Evolutionary conservation across 2,888 invertebrate species (phyloP), one percentile per base, ranked within the genome.

Genomic region (Dinocampus coccinellae): DNA sequence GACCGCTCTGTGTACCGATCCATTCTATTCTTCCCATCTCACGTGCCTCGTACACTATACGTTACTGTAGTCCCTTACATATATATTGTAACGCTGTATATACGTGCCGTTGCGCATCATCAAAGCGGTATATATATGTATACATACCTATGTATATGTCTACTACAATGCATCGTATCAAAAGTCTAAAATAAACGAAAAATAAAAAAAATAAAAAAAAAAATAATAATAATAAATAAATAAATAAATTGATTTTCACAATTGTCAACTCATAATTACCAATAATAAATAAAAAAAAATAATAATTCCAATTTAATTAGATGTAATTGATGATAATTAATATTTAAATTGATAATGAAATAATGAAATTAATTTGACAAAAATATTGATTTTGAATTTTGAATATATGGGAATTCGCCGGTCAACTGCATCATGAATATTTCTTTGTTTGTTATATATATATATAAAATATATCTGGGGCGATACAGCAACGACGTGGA

Each of bases 381-480:
- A n/a, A n/a, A 53, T 1, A 2, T 53, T 53, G 0, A 79, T 4
- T 77, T 79, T 83, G 77, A 80, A 77, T 79, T 81, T 80, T 78
- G 80, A 83, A 81, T 79, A 81, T 80, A 80, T 79, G 79, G 76
- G 78, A 82, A 81, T 80, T 78, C n/a, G 6, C 9, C 10, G 39
- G 4, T 4, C n/a, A n/a, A 39, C 39, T n/a, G n/a, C n/a, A 1
- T 39, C 13, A 10, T 10, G 7, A 36, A 1, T 1, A n/a, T n/a
- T 13, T n/a, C n/a, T 13, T 3, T 39, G n/a, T 39, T n/a, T 13
- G 4, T 39, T 33, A 33, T 33, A 33, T 33, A 10, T 36, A 36
- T 36, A 69, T 36, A 29, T 57, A 62, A 39, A 57, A 66, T 16
- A n/a, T 24, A 33, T 33, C 52, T 78, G 78, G 78, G 80, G 80